Evolutionary conservation across 2,113 vertebrate genomes (phyloP).

Genomic region (Camelus bactrianus): DNA sequence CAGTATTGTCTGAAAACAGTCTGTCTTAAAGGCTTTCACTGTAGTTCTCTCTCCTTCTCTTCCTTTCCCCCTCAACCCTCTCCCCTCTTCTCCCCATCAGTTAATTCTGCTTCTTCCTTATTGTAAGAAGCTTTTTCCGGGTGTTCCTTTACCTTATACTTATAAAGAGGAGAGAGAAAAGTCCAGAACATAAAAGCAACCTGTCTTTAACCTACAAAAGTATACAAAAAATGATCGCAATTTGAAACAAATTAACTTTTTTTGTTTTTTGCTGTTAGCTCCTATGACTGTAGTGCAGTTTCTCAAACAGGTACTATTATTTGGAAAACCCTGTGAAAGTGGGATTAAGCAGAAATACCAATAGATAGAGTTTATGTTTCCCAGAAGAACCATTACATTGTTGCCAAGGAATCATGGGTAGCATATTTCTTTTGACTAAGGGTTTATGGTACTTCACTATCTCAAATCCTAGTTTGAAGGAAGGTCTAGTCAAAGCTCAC

Average conservation of each 20-base stretch:
- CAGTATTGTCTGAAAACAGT: constrained; percentile 13
- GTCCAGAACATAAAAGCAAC: neutral
- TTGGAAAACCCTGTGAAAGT: neutral
- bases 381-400: neutral
- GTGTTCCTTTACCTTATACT: neutral
- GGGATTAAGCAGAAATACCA: neutral
- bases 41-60: neutral
- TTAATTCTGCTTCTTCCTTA: neutral
- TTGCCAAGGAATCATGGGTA: neutral
- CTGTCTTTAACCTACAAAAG: neutral
- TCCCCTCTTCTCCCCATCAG: neutral
- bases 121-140: neutral
- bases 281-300: neutral
- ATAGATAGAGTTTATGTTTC: neutral
- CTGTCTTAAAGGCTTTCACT: neutral
- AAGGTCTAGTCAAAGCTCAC: neutral
- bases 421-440: neutral
- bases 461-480: neutral
- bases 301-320: neutral
- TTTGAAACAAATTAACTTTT: neutral
- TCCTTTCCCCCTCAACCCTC: no score
- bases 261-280: neutral
- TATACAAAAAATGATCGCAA: neutral
- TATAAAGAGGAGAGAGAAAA: neutral
- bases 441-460: neutral